Evolutionary conservation across 2,797 vertebrate genomes (phyloP), one percentile per base, ranked within the genome.

Genomic region (Platyrinchus mystaceus): DNA sequence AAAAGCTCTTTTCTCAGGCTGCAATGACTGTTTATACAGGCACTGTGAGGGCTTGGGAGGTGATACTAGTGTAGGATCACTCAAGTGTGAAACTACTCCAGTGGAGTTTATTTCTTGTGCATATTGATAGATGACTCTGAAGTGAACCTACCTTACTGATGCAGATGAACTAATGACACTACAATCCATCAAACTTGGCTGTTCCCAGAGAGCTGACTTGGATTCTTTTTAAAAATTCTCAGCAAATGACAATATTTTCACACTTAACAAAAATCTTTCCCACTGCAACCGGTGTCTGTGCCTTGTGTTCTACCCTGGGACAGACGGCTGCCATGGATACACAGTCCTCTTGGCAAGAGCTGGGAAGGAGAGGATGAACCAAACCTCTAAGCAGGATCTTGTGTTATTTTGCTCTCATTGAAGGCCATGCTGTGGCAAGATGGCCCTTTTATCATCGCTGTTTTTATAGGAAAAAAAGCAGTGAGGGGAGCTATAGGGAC

Each of bases 391-490:
- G 39, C 49, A 64, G 66, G 36, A 39, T 58, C 43, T 92, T 14
- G 23, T 14, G 84, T 77, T 53, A 32, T 84, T 64, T 81, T 96
- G 53, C 88, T 78, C 36, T 95, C 91, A 96, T 1, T 95, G 89
- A 60, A 94, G 56, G 77, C 87, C 46, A 0, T 84, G 85, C 58
- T 77, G 93, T 2, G 96, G 96, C 94, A 95, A 47, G 44, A 93
- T 83, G 55, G 70, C 97, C 3, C 52, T 93, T 70, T 93, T 97
- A 10, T 94, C 87, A 1, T 93, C 91, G 0, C 71, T 79, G 41
- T 9, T 95, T 79, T 86, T 89, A 22, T 81, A 92, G 24, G 91
- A 73, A 34, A 84, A 97, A 58, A 89, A 93, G 58, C 43, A 73
- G 2, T 43, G 59, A 0, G 94, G 89, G 14, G 71, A 95, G 2